Conservation (phyloP, 1,140 invertebrate genomes). For the Pogonus chalceus region DNA sequence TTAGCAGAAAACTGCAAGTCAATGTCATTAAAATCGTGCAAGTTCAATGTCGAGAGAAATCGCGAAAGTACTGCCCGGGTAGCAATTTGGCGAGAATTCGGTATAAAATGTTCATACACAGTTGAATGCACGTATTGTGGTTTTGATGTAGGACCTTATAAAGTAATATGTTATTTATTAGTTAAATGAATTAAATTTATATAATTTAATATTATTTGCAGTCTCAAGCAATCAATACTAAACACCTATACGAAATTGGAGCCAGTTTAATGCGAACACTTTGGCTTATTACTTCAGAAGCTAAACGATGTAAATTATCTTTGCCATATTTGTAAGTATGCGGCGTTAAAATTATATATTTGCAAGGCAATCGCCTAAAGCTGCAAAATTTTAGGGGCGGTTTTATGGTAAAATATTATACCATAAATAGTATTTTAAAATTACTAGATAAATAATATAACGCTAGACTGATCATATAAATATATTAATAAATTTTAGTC, state of each 20-base stretch:
- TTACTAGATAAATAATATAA: no score
- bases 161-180: constrained; percentile 36
- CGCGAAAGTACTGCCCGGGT: constrained; percentile 79
- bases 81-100: constrained; percentile 75
- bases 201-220: not conserved
- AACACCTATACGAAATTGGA: not conserved
- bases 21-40: constrained; percentile 65
- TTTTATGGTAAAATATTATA: no score
- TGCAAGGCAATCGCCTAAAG: no score
- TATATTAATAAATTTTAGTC: no score
- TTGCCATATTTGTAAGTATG: constrained; percentile 4
- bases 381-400: no score
- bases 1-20: constrained; percentile 57
- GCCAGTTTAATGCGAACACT: not conserved
- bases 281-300: not conserved
- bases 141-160: constrained; percentile 66
- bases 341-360: no score
- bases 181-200: not conserved
- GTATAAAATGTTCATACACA: constrained; percentile 63
- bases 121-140: constrained; percentile 84
- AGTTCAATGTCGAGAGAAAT: constrained; percentile 64
- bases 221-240: not conserved
- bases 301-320: not conserved
- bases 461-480: no score
- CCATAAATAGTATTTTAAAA: no score